A percentile compares a stretch with the other conserved stretches of the same genome.
phyloP scores from a whole-genome alignment of 2,797 vertebrate genomes.

The Allobates femoralis region DNA sequence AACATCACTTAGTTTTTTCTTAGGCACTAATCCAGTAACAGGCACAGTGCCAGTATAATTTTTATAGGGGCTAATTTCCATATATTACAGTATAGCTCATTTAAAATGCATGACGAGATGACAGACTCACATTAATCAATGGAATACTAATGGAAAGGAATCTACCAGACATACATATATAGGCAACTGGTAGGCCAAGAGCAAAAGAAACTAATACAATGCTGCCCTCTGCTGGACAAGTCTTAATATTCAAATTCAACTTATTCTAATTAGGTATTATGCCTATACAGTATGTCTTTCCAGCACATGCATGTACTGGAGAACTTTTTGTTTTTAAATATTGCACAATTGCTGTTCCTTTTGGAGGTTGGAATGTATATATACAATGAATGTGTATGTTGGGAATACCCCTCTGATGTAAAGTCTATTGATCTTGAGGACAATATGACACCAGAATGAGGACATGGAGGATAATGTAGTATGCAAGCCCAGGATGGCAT shows the following conservation, averaged over 20 bases:
- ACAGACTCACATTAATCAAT: too few relatives aligned
- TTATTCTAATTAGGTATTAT: background rate
- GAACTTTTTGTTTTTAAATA: background rate
- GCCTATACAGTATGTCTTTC: background rate
- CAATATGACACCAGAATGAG: background rate
- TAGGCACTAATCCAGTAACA: too few relatives aligned
- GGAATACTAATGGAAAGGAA: background rate
- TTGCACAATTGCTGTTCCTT: background rate
- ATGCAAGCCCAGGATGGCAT: background rate
- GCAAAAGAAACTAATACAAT: constrained; percentile 11
- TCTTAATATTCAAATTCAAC: background rate
- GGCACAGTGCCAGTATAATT: too few relatives aligned
- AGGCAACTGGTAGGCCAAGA: constrained; percentile 19
- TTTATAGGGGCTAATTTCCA: too few relatives aligned
- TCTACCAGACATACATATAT: background rate
- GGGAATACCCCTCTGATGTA: background rate
- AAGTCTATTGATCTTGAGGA: background rate
- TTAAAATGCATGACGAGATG: too few relatives aligned
- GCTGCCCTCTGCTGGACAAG: constrained; percentile 4
- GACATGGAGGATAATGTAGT: background rate
- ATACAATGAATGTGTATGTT: background rate
- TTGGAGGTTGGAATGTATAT: background rate
- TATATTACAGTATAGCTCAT: too few relatives aligned
- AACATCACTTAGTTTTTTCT: too few relatives aligned
- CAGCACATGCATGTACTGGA: background rate